Base-by-base conservation (phyloP, 2,113 vertebrate genomes). In the Odobenus rosmarus region DNA sequence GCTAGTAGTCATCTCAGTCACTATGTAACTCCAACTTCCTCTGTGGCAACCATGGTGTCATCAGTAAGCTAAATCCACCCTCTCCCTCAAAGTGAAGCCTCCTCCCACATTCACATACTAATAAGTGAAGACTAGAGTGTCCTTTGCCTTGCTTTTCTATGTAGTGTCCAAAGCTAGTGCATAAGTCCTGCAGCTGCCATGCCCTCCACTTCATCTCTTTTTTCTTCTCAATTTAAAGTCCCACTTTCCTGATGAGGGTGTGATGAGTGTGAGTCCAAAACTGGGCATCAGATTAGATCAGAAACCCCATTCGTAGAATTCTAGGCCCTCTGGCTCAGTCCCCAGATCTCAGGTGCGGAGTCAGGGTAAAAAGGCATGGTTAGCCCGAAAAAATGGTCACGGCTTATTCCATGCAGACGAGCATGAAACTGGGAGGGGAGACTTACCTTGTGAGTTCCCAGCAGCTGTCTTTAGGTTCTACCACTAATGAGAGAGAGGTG, bases 221-320 rank as follows among this genome's bases (percentile, higher is more conserved):
- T 82, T 87, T 95, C 33, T 76, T 90, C 28, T 67, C 82, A 82
- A 36, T 39, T 87, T 89, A 7, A 94, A 88, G 61, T 80, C 16
- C 31, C 15, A 77, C 33, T 87, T 90, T 95, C n/a, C n/a, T 72
- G 49, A 84, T 64, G 46, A n/a, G n/a, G n/a, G n/a, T n/a, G n/a
- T n/a, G n/a, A 11, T 6, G 96, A 33, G 2, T 39, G 18, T 55
- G 53, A 55, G 15, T 87, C 49, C 18, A 39, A 87, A 95, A 93
- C 42, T 39, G 16, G 11, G 6, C 72, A 81, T 61, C n/a, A 28
- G 23, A 42, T 67, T n/a, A 88, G 55, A 80, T 24, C 5, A 80
- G 49, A 76, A 69, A 67, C 7, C 6, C 14, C 88, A 69, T 28
- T 83, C 79, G 10, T 9, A 90, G 77, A 83, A 21, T 36, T 69